Evolutionary conservation across 2,888 invertebrate species (phyloP), one percentile per base, ranked within the genome.

Genomic region (Xylota segnis): DNA sequence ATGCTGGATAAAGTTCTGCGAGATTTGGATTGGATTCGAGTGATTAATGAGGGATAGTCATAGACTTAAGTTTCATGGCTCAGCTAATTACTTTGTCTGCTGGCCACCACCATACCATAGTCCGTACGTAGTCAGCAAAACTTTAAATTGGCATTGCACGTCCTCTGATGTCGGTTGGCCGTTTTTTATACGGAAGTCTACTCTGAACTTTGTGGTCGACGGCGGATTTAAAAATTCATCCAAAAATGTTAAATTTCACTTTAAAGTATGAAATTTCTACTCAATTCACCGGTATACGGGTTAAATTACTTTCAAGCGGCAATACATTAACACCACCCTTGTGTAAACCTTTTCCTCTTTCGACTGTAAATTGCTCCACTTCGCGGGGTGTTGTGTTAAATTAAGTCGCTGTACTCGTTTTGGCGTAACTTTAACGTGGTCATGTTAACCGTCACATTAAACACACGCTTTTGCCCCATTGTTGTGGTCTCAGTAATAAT

Each of bases 11-110:
- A 82, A 82, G 71, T 84, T 81, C 56, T 65, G 7, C 3, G 37
- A 74, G 43, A 72, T 86, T 66, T 45, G 27, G 27, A 72, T 86
- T 76, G 66, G 82, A 76, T 63, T 66, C 32, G 37, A 47, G 68
- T 86, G 86, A 86, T 82, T 76, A 72, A 82, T 76, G 82, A 76
- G 6, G 29, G 18, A 65, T 74, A 72, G 70, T 71, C 37, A 43
- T 43, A 54, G 63, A 82, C 29, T 70, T 43, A 72, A 63, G 58
- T 37, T 61, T 59, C 59, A 59, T 71, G 66, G 37, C 58, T 34
- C 75, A 75, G 81, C 75, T 86, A 86, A 86, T 86, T 86, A 86
- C 81, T 75, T 76, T 76, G 84, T 70, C 76, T 75, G 74, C 29
- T 50, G 56, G 27, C 59, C 61, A 52, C 37, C 34, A 12, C n/a